Base-by-base conservation (phyloP, 2,797 vertebrate species). In the Phataginus tricuspis region DNA sequence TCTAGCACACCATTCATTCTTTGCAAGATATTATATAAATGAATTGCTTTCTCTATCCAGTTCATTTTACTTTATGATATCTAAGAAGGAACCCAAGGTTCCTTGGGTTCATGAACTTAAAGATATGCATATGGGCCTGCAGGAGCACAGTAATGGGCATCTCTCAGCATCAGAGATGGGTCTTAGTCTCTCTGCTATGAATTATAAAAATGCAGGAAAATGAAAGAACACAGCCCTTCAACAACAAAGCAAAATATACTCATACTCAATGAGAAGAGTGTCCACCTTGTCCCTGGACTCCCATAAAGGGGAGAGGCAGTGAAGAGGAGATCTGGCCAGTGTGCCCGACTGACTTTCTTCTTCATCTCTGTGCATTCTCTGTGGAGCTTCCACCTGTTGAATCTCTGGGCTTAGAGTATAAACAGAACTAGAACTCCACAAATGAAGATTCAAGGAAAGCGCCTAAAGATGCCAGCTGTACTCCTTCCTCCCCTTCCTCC, bases 1-100 rank as follows among this genome's bases (percentile, higher is more conserved):
- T 45, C 45, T 45, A 45, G 45, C 10, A 45, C 45, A 45, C 45
- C 45, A 45, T 45, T 45, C 45, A 45, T 45, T 45, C n/a, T 84
- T 91, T 90, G 66, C 18, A 34, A 31, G 68, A 39, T 77, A 31
- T 37, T 34, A 19, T 66, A 42, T 25, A 77, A 77, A 90, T 55
- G 49, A 61, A 63, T 74, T 84, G 63, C 69, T 93, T 80, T 94
- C 72, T 77, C 66, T 74, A 39, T 37, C 4, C 7, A 61, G 61
- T 95, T 86, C n/a, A 11, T 79, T 91, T 97, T 93, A 83, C 55
- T 72, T 85, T 75, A 64, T 49, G 57, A 45, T 71, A n/a, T 39
- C 31, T 92, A 71, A 79, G 66, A 49, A 66, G 23, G 59, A 83
- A 61, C 45, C 10, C 45, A 45, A 45, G 45, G 45, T 82, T 83